Conservation (phyloP, 1,140 invertebrate genomes). For the Drosophila ogumai region DNA sequence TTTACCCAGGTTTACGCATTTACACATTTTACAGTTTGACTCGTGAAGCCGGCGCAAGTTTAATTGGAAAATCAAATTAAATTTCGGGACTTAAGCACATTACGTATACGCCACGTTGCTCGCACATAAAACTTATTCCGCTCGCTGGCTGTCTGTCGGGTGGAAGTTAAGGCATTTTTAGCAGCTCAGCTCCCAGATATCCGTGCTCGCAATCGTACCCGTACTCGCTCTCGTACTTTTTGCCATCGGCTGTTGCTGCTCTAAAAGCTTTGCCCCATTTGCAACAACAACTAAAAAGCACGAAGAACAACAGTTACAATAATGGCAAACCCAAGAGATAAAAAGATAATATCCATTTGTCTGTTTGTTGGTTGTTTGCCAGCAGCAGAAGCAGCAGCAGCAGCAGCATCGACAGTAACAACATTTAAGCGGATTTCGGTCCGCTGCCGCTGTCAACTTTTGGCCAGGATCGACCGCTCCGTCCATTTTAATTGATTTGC, state of each 20-base stretch:
- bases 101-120: constrained; percentile 58
- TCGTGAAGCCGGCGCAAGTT: constrained; percentile 29
- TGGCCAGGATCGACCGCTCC: constrained; percentile 50
- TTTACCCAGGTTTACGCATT: constrained; percentile 39
- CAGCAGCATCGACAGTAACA: constrained; percentile 24
- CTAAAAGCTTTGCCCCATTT: constrained; percentile 76
- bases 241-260: constrained; percentile 41
- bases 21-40: constrained; percentile 36
- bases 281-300: constrained; percentile 54
- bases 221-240: constrained; percentile 14
- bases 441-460: constrained; percentile 71
- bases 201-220: not conserved
- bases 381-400: constrained; percentile 18
- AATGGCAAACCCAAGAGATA: constrained; percentile 66
- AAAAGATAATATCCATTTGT: constrained; percentile 80
- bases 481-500: constrained; percentile 78
- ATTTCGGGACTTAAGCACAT: constrained; percentile 64
- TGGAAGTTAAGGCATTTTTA: constrained; percentile 47
- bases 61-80: constrained; percentile 70
- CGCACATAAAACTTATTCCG: constrained; percentile 46
- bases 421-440: constrained; percentile 75
- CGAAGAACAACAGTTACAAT: constrained; percentile 57
- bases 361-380: constrained; percentile 59
- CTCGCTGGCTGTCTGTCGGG: constrained; percentile 8
- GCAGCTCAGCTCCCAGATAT: constrained; percentile 18